A percentile compares a stretch with the other conserved stretches of the same genome.
phyloP scores from a whole-genome alignment of 2,113 vertebrate species.

The Dicerorhinus sumatrensis region DNA sequence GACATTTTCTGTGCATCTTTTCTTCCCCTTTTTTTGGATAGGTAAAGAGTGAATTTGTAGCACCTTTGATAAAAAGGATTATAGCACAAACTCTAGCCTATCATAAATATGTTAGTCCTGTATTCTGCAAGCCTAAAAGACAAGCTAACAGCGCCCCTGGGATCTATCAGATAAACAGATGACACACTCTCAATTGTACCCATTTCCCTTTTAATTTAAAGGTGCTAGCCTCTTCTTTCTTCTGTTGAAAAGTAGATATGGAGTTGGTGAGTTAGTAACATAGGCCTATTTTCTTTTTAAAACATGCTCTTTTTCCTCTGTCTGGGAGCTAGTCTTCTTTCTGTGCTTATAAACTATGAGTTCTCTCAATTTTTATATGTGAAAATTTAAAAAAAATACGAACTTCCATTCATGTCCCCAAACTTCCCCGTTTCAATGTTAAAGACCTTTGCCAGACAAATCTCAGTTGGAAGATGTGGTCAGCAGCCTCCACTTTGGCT shows the following conservation, averaged over 20 bases:
- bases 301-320: neutral
- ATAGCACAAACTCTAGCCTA: conserved; percentile 55
- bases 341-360: neutral
- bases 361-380: neutral
- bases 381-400: neutral
- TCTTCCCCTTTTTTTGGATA: conserved; percentile 43
- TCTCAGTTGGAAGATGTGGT: neutral
- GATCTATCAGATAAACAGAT: neutral
- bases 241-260: neutral
- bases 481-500: fast-evolving
- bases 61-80: conserved; percentile 62
- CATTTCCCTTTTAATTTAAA: conserved; percentile 36
- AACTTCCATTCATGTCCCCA: neutral
- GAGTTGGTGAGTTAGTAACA: neutral
- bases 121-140: conserved; percentile 50
- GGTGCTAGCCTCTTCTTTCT: neutral
- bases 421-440: neutral
- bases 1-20: conserved; percentile 77
- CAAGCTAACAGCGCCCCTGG: conserved; percentile 34
- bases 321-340: neutral
- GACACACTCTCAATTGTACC: conserved; percentile 27
- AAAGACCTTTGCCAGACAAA: neutral
- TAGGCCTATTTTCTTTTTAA: conserved; percentile 33
- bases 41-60: conserved; percentile 63
- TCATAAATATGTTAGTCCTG: conserved; percentile 51